These are phyloP conservation scores for Steinernema scapterisci DNA, from an alignment of 2,888 invertebrate genomes.

Conservation along the genomic window DNA sequence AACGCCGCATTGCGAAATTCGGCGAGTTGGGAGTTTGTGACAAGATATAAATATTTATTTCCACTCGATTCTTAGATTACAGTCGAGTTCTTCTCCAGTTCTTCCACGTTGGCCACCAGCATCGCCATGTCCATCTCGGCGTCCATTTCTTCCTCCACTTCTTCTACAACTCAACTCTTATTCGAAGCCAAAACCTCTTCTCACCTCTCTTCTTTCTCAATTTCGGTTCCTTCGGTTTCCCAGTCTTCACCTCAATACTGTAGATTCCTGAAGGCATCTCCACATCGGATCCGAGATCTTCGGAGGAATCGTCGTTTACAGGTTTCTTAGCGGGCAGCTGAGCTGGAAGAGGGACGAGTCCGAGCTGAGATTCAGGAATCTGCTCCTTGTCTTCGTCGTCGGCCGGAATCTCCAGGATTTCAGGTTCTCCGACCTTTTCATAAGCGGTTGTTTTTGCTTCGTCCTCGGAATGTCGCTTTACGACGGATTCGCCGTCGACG, in stretches of 20 bases:
- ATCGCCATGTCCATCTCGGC: not conserved
- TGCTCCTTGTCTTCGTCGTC: slow-evolving; percentile 4
- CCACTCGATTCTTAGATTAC: not conserved
- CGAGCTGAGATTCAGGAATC: not conserved
- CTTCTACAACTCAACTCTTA: not conserved
- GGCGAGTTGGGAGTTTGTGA: no score
- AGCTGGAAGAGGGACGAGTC: not conserved
- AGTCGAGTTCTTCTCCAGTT: not conserved
- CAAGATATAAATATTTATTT: no score
- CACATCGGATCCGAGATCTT: not conserved
- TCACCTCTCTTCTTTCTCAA: slow-evolving; percentile 3
- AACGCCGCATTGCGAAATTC: no score
- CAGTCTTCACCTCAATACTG: not conserved
- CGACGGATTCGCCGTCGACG: not conserved
- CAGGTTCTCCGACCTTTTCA: not conserved
- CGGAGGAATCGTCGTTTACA: not conserved
- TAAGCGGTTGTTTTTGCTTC: not conserved
- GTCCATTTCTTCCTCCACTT: not conserved
- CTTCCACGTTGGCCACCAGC: slow-evolving; percentile 10
- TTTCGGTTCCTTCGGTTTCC: not conserved
- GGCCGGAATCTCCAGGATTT: not conserved
- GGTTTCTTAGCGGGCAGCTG: no score
- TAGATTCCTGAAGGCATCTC: not conserved
- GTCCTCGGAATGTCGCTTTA: not conserved
- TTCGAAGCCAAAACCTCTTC: not conserved